phyloP scores from a whole-genome alignment of 1,140 invertebrate genomes.

The Popillia japonica region DNA sequence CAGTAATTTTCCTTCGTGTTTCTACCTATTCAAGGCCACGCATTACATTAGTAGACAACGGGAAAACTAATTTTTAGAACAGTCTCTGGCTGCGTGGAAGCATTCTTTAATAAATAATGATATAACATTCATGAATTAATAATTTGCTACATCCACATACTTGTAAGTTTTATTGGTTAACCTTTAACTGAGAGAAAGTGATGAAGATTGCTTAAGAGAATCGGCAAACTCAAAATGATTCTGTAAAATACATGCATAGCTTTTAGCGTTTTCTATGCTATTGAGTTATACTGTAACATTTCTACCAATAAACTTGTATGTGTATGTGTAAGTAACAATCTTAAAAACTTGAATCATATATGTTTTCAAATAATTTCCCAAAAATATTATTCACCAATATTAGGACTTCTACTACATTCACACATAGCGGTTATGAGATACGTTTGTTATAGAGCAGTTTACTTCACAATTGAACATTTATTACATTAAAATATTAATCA shows the following conservation, averaged over 20 bases:
- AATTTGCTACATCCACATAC: neutral
- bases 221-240: neutral
- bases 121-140: constrained; percentile 18
- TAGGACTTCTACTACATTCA: too few relatives aligned
- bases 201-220: neutral
- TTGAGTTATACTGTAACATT: too few relatives aligned
- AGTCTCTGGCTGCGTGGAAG: neutral
- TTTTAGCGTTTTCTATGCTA: too few relatives aligned
- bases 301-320: too few relatives aligned
- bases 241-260: neutral
- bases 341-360: too few relatives aligned
- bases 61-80: constrained; percentile 22
- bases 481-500: too few relatives aligned
- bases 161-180: neutral
- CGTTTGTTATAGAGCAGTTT: too few relatives aligned
- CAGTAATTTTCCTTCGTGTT: neutral
- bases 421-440: too few relatives aligned
- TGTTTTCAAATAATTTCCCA: too few relatives aligned
- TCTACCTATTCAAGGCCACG: neutral
- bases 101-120: neutral
- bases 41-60: neutral
- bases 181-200: constrained; percentile 23
- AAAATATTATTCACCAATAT: too few relatives aligned
- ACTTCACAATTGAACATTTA: too few relatives aligned
- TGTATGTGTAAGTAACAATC: too few relatives aligned